phyloP scores from a whole-genome alignment of 2,888 invertebrate species.

The Ochropleura plecta region DNA sequence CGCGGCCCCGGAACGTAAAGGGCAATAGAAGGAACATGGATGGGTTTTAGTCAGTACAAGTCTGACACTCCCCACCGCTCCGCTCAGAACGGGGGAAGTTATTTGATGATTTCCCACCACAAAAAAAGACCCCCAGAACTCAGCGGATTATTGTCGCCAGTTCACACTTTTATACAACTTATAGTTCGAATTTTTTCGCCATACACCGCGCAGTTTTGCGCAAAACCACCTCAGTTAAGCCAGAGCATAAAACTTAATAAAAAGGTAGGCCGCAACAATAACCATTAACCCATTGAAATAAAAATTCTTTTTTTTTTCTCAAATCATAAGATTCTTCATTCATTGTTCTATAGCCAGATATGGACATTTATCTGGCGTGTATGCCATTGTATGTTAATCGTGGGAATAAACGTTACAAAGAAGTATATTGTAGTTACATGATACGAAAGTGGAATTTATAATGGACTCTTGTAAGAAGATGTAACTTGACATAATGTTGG shows the following conservation, averaged over 20 bases:
- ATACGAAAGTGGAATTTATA: constrained; percentile 51
- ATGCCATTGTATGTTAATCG: constrained; percentile 60
- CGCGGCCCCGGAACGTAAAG: no score
- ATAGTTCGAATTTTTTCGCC: no score
- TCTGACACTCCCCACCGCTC: no score
- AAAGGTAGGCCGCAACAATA: constrained; percentile 17
- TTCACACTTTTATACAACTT: no score
- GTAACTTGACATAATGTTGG: constrained; percentile 37
- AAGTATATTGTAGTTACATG: constrained; percentile 37
- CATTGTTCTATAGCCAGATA: constrained; percentile 57
- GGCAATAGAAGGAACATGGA: no score
- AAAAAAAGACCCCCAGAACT: no score
- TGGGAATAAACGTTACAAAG: constrained; percentile 48
- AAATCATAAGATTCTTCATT: constrained; percentile 47
- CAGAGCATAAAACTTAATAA: constrained; percentile 13
- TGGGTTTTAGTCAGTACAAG: no score
- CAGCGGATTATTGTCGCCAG: no score
- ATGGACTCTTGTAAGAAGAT: constrained; percentile 13
- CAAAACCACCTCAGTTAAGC: not conserved
- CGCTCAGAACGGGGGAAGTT: no score
- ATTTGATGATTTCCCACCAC: no score
- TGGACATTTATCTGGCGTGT: constrained; percentile 36
- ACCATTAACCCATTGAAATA: constrained; percentile 51
- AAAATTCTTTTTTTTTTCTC: constrained; percentile 54
- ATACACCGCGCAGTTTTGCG: not conserved